Evolutionary conservation across 2,113 vertebrate genomes (phyloP), one percentile per base, ranked within the genome.

Genomic region (Hyaena hyaena): DNA sequence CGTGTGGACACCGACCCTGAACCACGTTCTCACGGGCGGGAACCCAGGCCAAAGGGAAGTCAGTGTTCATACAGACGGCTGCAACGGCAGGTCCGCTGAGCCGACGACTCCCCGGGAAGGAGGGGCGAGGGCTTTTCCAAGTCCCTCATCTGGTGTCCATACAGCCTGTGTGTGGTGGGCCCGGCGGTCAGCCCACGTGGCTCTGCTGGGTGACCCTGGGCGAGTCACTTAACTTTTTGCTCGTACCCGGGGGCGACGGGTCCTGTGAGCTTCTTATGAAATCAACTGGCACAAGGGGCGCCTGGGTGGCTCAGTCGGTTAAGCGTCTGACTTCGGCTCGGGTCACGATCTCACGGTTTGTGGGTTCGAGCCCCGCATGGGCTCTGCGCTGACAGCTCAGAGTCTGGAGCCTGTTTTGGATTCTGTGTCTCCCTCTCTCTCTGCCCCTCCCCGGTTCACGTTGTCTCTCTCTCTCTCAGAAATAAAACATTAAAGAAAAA

Each of bases 81-180:
- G 23, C 14, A 5, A 24, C 1, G 17, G 0, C 0, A n/a, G 17
- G 43, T 6, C 4, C 7, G 58, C 26, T 45, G 61, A 76, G 35
- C n/a, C 4, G 63, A 19, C 5, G 5, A 6, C 58, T 83, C 48
- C 69, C 31, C 5, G 0, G 6, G 23, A 23, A 3, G 0, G 0
- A 55, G 23, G 10, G 1, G 15, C 53, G 33, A 7, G 2, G 2
- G 4, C 0, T 65, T 53, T 45, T 5, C 45, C 33, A 31, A 33
- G 45, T 0, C 2, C 39, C 10, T 33, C 23, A 2, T 19, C 33
- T 5, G 10, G 3, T 7, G 31, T 77, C 24, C 66, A 43, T 4
- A 31, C 23, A 16, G 43, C 43, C 58, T 17, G 16, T 0, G 2
- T 2, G 55, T n/a, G 1, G 4, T 10, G 43, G 39, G 65, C 33